Evolutionary conservation across 2,797 vertebrate species (phyloP).

Genomic region (Anomalospiza imberbis): DNA sequence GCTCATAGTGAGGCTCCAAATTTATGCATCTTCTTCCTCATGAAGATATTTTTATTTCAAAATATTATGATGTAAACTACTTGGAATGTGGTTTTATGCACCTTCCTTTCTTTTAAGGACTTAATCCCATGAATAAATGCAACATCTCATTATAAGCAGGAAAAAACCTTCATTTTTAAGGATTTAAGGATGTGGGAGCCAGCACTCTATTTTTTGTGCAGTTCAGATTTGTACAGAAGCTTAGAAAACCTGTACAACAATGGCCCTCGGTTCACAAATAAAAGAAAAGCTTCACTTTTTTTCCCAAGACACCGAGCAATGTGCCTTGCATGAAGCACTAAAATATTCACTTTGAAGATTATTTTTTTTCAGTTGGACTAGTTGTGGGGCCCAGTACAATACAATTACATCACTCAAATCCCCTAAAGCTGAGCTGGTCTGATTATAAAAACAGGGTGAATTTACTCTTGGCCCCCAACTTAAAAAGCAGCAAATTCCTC

Average conservation of each 20-base stretch:
- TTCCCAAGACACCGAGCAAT: constrained; percentile 38
- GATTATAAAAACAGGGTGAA: constrained; percentile 67
- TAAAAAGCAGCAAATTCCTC: constrained; percentile 64
- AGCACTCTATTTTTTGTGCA: neutral
- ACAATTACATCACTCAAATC: constrained; percentile 65
- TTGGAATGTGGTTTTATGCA: neutral
- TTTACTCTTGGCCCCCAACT: constrained; percentile 68
- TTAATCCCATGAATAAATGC: constrained; percentile 44
- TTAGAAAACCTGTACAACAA: constrained; percentile 50
- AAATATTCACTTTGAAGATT: constrained; percentile 71
- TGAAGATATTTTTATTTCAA: neutral
- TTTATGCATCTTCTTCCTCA: neutral
- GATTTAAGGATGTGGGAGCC: constrained; percentile 22
- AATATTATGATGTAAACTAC: neutral
- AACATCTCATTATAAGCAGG: constrained; percentile 35
- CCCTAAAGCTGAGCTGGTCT: constrained; percentile 58
- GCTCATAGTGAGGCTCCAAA: neutral
- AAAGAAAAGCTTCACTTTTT: constrained; percentile 33
- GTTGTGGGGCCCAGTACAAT: constrained; percentile 56
- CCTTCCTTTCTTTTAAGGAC: constrained; percentile 5
- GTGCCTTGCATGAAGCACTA: constrained; percentile 42
- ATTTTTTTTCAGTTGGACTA: constrained; percentile 38
- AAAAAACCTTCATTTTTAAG: constrained; percentile 14
- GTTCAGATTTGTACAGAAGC: constrained; percentile 26
- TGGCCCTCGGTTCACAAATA: neutral